Evolutionary conservation across 2,888 invertebrate genomes (phyloP).

Genomic region (Folsomia manolachei): DNA sequence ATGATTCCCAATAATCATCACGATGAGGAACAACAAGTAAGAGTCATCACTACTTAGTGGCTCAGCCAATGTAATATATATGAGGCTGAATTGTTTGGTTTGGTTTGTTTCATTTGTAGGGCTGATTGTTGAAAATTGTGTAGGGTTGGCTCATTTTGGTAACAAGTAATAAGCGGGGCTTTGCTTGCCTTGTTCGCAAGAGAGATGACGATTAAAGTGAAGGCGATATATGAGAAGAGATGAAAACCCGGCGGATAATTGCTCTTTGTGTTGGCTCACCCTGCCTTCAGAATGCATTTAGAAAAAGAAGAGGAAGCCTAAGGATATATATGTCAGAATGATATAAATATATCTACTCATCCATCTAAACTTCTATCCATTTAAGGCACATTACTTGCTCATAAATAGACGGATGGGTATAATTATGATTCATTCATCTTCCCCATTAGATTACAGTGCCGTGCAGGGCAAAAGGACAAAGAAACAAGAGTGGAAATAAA

Average conservation of each 20-base stretch:
- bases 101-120: too few species aligned
- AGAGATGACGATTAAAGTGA: not conserved
- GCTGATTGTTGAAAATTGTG: too few species aligned
- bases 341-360: too few species aligned
- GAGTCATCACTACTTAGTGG: not conserved
- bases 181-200: too few species aligned
- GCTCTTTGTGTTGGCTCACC: not conserved
- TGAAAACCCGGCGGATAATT: not conserved
- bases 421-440: not conserved
- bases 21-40: not conserved
- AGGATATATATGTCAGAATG: too few species aligned
- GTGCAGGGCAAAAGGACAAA: too few species aligned
- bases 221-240: not conserved
- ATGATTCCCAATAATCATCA: not conserved
- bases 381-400: not conserved
- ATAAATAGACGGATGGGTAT: not conserved
- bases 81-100: not conserved
- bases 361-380: too few species aligned
- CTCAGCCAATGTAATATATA: too few species aligned
- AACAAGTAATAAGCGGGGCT: too few species aligned
- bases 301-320: not conserved
- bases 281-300: too few species aligned
- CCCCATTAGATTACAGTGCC: not conserved
- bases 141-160: too few species aligned
- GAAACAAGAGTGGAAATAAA: too few species aligned